phyloP scores from a whole-genome alignment of 2,888 invertebrate species.

The Spicauda simplicius region DNA sequence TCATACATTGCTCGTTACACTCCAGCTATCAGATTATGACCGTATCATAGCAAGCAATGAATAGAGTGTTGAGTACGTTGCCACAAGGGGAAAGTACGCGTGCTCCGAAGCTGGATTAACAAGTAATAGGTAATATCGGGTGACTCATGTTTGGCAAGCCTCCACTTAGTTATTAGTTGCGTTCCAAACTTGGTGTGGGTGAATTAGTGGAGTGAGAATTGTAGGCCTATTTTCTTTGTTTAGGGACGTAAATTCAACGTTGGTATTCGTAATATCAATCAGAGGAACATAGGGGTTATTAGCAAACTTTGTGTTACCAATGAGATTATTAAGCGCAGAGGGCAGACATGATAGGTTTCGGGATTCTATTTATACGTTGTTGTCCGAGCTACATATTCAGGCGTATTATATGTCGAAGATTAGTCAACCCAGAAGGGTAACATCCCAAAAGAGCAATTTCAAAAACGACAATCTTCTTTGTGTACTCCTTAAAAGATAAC shows the following conservation, averaged over 20 bases:
- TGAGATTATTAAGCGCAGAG: background rate
- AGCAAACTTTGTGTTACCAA: too few species aligned
- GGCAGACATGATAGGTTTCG: too few species aligned
- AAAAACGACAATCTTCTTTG: too few species aligned
- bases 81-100: background rate
- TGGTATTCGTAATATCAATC: background rate
- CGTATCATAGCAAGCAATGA: constrained; percentile 9
- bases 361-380: too few species aligned
- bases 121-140: constrained; percentile 22
- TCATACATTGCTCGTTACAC: background rate
- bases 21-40: constrained; percentile 1
- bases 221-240: constrained; percentile 17
- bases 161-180: constrained; percentile 22
- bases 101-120: constrained; percentile 19
- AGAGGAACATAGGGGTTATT: background rate
- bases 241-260: background rate
- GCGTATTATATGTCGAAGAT: too few species aligned
- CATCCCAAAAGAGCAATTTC: too few species aligned
- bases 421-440: too few species aligned
- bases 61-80: constrained; percentile 1
- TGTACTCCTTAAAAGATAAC: too few species aligned
- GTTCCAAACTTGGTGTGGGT: constrained; percentile 17
- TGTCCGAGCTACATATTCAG: too few species aligned
- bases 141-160: constrained; percentile 38
- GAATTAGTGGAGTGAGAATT: constrained; percentile 1